phyloP scores from a whole-genome alignment of 2,113 vertebrate genomes.

The Eretmochelys imbricata region DNA sequence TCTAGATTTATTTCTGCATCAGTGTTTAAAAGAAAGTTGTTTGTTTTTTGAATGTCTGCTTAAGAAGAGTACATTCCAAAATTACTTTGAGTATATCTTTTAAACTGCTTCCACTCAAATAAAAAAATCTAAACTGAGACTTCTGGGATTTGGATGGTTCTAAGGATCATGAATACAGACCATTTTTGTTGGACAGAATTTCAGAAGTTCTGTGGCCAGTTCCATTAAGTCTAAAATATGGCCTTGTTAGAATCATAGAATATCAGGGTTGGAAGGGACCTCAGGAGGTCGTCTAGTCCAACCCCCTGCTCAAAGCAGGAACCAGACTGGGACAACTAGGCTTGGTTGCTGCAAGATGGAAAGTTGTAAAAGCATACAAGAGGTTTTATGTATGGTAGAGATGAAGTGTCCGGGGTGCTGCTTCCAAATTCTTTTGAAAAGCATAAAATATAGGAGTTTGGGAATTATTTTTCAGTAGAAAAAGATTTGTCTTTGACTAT shows the following conservation, averaged over 20 bases:
- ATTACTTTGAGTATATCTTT: neutral
- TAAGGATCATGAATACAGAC: neutral
- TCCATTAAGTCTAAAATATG: neutral
- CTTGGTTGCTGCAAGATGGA: too few relatives aligned
- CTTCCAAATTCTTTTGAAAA: neutral
- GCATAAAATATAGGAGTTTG: neutral
- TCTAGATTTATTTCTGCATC: neutral
- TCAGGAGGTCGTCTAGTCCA: too few relatives aligned
- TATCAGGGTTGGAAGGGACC: too few relatives aligned
- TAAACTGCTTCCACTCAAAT: neutral
- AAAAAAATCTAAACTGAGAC: neutral
- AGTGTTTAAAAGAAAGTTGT: neutral
- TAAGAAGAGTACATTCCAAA: neutral
- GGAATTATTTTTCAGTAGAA: neutral
- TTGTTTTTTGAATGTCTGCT: neutral
- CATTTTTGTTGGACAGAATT: neutral
- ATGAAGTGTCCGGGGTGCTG: neutral
- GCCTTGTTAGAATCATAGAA: neutral
- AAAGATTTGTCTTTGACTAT: neutral
- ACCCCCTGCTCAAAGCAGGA: too few relatives aligned
- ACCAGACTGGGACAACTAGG: too few relatives aligned
- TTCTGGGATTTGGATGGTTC: neutral
- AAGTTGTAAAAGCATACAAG: neutral
- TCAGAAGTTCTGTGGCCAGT: neutral
- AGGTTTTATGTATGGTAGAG: neutral